These are phyloP conservation scores for Ectropis crepuscularia DNA, from an alignment of 2,888 invertebrate genomes.

Conservation along the genomic window DNA sequence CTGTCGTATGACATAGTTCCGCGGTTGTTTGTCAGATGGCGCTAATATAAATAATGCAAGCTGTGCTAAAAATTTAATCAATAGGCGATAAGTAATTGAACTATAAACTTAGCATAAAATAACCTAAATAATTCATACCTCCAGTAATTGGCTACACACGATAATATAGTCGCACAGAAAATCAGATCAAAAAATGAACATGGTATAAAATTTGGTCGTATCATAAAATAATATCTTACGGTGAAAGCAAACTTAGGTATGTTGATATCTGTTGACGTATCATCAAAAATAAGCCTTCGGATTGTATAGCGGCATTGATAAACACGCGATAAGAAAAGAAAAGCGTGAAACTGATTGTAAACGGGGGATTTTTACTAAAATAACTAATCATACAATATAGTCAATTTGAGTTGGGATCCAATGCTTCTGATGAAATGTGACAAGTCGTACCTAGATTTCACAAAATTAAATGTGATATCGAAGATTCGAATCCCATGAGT, in stretches of 20 bases:
- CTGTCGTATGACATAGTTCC: slow-evolving; percentile 66
- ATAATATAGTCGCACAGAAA: no score
- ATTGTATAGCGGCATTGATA: slow-evolving; percentile 13
- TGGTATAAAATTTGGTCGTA: background rate
- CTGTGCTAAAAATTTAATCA: no score
- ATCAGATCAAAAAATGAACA: no score
- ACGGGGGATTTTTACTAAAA: slow-evolving; percentile 5
- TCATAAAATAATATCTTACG: slow-evolving; percentile 12
- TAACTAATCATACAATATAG: slow-evolving; percentile 10
- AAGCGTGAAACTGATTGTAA: background rate
- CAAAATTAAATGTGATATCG: no score
- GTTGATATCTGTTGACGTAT: slow-evolving; percentile 19
- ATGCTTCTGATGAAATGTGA: no score
- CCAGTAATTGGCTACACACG: no score
- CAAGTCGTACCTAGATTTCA: no score
- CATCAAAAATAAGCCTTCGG: slow-evolving; percentile 20
- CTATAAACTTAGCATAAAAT: no score
- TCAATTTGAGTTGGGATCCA: no score
- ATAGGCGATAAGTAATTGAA: no score
- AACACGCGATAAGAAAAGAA: slow-evolving; percentile 22
- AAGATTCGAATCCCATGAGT: no score
- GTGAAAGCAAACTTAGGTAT: slow-evolving; percentile 25
- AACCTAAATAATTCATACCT: no score
- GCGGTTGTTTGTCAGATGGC: slow-evolving; percentile 70
- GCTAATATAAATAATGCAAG: slow-evolving; percentile 55